A percentile compares a stretch with the other conserved stretches of the same genome.
These are phyloP conservation scores for Sminthurinus aureus DNA, from an alignment of 2,888 invertebrate species.

Conservation along the genomic window DNA sequence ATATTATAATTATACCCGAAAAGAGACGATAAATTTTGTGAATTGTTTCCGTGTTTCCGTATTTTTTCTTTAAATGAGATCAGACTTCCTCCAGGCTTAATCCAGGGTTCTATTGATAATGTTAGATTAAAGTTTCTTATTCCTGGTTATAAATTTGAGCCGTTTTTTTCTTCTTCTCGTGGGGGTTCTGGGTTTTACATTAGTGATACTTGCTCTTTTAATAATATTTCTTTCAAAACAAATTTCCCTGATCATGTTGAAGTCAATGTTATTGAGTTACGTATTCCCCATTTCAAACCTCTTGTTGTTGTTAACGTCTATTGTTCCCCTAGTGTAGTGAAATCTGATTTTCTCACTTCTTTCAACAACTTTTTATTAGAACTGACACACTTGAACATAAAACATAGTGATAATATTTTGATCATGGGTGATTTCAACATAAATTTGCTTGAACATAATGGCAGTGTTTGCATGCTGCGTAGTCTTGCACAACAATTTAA, in stretches of 20 bases:
- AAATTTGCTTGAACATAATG: neutral
- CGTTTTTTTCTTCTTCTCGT: neutral
- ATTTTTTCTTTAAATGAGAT: neutral
- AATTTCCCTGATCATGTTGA: neutral
- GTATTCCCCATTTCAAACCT: neutral
- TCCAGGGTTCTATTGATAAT: neutral
- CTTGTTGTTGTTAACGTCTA: neutral
- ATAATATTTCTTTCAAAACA: neutral
- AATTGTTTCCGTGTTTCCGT: too few relatives aligned
- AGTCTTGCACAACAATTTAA: neutral
- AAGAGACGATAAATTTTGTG: too few relatives aligned
- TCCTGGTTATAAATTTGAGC: neutral
- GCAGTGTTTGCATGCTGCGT: neutral
- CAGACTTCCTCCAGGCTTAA: neutral
- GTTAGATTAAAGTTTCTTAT: neutral
- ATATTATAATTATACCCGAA: too few relatives aligned
- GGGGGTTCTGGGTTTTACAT: neutral
- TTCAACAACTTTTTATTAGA: neutral
- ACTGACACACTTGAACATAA: neutral
- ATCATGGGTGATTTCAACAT: neutral
- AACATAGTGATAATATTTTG: neutral
- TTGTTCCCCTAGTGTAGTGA: neutral
- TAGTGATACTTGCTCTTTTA: neutral
- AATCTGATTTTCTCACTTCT: neutral
- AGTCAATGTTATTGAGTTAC: neutral